phyloP scores from a whole-genome alignment of 2,888 invertebrate species.

The Pristionchus fissidentatus region DNA sequence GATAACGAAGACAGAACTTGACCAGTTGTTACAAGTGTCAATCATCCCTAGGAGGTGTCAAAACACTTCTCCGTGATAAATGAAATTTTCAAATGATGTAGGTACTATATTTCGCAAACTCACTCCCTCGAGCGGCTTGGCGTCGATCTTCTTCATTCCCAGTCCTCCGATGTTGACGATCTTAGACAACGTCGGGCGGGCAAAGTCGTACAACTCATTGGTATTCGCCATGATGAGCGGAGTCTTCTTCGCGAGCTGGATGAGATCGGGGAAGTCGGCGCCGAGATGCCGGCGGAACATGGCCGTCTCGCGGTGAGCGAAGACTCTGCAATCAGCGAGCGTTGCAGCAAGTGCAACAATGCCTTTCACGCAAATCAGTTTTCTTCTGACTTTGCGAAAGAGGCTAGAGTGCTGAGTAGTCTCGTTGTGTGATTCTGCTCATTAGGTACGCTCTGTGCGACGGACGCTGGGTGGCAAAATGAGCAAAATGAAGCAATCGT shows the following conservation, averaged over 20 bases:
- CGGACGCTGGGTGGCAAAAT: no score
- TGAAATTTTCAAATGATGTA: background rate
- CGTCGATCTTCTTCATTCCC: slow-evolving; percentile 63
- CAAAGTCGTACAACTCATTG: slow-evolving; percentile 66
- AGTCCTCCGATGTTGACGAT: slow-evolving; percentile 67
- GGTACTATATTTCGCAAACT: background rate
- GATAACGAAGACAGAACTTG: no score
- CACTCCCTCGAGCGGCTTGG: slow-evolving; percentile 59
- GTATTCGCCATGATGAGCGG: slow-evolving; percentile 63
- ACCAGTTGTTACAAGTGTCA: no score
- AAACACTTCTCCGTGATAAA: no score
- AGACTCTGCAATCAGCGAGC: slow-evolving; percentile 27
- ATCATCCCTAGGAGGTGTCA: no score
- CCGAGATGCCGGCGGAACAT: slow-evolving; percentile 54
- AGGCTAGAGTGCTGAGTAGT: background rate
- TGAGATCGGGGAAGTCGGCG: slow-evolving; percentile 57
- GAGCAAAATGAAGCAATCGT: no score
- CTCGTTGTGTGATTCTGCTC: no score
- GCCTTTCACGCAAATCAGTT: background rate
- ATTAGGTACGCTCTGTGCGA: no score
- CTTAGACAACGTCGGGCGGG: slow-evolving; percentile 67
- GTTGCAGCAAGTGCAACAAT: no score
- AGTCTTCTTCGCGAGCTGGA: slow-evolving; percentile 48
- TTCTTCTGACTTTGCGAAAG: background rate
- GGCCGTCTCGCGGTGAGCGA: slow-evolving; percentile 51